phyloP scores from a whole-genome alignment of 2,797 vertebrate genomes.

The Melanotaenia maccullochi region DNA sequence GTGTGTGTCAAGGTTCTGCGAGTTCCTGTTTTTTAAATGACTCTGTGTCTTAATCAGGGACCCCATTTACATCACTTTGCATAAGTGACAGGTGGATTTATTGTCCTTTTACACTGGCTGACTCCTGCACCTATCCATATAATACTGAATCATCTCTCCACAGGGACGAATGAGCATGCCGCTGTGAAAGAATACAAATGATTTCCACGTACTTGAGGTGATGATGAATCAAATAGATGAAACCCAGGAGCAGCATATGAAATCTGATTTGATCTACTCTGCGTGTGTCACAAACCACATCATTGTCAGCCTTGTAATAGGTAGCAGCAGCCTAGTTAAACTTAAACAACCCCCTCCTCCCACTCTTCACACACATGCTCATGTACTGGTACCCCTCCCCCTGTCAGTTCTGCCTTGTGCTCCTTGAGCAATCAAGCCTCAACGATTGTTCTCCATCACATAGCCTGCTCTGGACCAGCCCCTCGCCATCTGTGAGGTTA shows the following conservation, averaged over 20 bases:
- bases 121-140: constrained; percentile 81
- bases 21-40: constrained; percentile 82
- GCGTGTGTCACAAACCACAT: constrained; percentile 68
- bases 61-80: constrained; percentile 86
- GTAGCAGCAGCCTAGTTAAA: constrained; percentile 80
- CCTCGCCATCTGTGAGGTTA: constrained; percentile 85
- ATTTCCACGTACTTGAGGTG: constrained; percentile 66
- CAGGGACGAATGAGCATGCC: constrained; percentile 63
- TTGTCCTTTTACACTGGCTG: constrained; percentile 79
- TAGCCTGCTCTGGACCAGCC: constrained; percentile 74
- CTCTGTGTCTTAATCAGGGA: constrained; percentile 84
- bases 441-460: constrained; percentile 82
- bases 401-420: constrained; percentile 79
- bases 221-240: constrained; percentile 80
- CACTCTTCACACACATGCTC: constrained; percentile 32
- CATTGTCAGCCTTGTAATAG: constrained; percentile 77
- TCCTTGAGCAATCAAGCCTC: constrained; percentile 84
- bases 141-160: constrained; percentile 80
- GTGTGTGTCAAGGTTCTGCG: constrained; percentile 76
- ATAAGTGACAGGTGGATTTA: constrained; percentile 87
- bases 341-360: constrained; percentile 78
- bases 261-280: constrained; percentile 77
- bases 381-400: constrained; percentile 64
- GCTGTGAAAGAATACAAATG: constrained; percentile 77
- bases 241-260: constrained; percentile 76